Percentiles rank a stretch among this genome's conserved stretches.
Conservation (phyloP, 2,113 vertebrate species). For the Oncorhynchus clarkii region DNA sequence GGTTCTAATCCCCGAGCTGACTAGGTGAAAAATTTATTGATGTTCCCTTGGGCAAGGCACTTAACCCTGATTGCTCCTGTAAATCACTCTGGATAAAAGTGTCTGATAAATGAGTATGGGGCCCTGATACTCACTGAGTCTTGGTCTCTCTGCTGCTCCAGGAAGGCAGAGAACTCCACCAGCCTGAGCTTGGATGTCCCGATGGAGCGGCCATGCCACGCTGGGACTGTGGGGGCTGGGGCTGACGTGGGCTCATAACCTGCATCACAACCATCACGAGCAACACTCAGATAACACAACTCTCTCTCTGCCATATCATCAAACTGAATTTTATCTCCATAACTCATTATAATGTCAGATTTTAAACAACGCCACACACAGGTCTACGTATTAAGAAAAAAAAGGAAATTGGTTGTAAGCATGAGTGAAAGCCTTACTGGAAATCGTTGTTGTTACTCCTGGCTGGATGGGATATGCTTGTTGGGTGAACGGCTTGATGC, state of each 20-base stretch:
- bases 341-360: too few relatives aligned
- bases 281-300: background rate
- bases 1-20: too few relatives aligned
- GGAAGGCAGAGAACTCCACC: conserved; percentile 96
- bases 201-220: conserved; percentile 97
- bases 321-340: too few relatives aligned
- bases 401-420: background rate
- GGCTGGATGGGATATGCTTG: conserved; percentile 96
- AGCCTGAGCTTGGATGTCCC: conserved; percentile 96
- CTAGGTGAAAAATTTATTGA: too few relatives aligned
- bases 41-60: too few relatives aligned
- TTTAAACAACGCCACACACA: too few relatives aligned
- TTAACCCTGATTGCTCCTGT: too few relatives aligned
- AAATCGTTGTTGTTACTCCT: conserved; percentile 90
- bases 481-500: conserved; percentile 96
- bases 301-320: background rate
- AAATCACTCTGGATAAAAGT: too few relatives aligned
- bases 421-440: conserved; percentile 78
- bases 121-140: conserved; percentile 79
- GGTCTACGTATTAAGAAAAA: too few relatives aligned
- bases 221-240: conserved; percentile 88
- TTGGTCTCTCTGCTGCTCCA: conserved; percentile 95
- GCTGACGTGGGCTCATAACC: conserved; percentile 89
- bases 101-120: background rate
- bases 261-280: conserved; percentile 54